Evolutionary conservation across 2,888 invertebrate genomes (phyloP), one percentile per base, ranked within the genome.

Genomic region (Oscheius sp.): DNA sequence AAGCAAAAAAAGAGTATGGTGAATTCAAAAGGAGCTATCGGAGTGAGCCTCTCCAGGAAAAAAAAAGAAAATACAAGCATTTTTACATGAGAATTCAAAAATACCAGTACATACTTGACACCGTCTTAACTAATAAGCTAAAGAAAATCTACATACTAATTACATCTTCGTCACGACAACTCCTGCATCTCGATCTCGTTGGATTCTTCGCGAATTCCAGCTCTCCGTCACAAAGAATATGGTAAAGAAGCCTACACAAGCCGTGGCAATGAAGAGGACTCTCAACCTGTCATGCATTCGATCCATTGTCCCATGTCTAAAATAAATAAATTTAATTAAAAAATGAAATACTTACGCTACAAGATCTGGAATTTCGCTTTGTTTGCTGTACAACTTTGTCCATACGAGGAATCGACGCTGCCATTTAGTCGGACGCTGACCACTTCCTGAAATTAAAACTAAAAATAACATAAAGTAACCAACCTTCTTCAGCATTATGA

Each of bases 281-380:
- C 83, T 75, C 70, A 78, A 73, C 15, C 83, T 72, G 64, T 83
- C 82, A 73, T 81, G 81, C 79, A 83, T 82, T 27, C 82, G 72
- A 63, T 82, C 76, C 81, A 83, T 82, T 61, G 82, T 82, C 37
- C 78, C 78, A 58, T 75, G 46, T 29, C 80, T 78, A 70, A 34
- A 75, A 70, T 3, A 17, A 31, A 55, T n/a, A 55, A 33, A 55
- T 8, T 3, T 33, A 17, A n/a, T n/a, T n/a, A n/a, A 65, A 25
- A 15, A 29, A 50, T 57, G 4, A 39, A 53, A 45, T 15, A 80
- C 82, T 73, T 65, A 82, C 82, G 78, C 69, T 37, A 83, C 81
- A 66, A 70, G 76, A 42, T 78, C 80, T 10, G 83, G 83, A 65
- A 83, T 82, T 23, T 79, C 78, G 4, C 53, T 34, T 37, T 69